Evolutionary conservation across 2,797 vertebrate genomes (phyloP), one percentile per base, ranked within the genome.

Genomic region (Centroberyx gerrardi): DNA sequence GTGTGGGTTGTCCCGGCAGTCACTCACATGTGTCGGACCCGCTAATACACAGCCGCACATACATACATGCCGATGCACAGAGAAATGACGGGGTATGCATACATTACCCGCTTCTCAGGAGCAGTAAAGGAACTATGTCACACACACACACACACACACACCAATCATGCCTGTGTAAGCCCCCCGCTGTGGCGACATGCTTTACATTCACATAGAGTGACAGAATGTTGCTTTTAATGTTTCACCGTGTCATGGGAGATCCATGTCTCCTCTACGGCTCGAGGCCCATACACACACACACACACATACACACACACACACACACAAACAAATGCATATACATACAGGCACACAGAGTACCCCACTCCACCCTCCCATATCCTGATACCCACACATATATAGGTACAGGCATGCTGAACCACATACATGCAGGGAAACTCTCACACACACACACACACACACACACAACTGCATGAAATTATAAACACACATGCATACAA

Each of bases 141-240:
- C 33, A 55, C 53, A 55, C 12, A 28, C 22, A 29, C 27, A 15
- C 13, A n/a, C 10, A 52, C 31, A 17, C 18, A 38, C 18, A 62
- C 18, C 3, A 33, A 28, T 62, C n/a, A 62, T 48, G 40, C 8
- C 40, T 33, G 58, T 28, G 74, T 60, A 28, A 8, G 27, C 38
- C 53, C 33, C 42, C 52, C 52, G 70, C 66, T 14, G 38, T 27
- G 44, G 38, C 70, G 48, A 44, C 27, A n/a, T 48, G 60, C 53
- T 74, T 76, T 46, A 53, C 69, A 40, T 72, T 81, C 22, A 80
- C 74, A 69, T 55, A 54, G 6, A 55, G 44, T 71, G 76, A 78
- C 71, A 76, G 62, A 81, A 65, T 54, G 73, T 46, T 75, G 66
- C 72, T 78, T 80, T 80, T 70, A 72, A 72, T 67, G 64, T 78